Conservation (phyloP, 2,113 vertebrate species). For the Dipodomys spectabilis region DNA sequence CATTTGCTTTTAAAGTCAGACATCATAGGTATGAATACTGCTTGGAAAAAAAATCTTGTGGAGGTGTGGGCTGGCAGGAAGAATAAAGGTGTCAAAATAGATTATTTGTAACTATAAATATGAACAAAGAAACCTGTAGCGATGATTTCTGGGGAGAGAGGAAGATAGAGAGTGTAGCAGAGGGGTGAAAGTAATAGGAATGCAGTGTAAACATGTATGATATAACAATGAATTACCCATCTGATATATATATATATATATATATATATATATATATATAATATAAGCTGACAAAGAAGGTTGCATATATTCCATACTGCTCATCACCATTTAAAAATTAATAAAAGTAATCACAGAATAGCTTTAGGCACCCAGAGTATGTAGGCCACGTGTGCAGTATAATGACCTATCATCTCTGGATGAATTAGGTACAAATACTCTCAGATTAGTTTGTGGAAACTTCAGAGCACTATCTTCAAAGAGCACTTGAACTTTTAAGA, state of each 20-base stretch:
- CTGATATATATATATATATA: too few relatives aligned
- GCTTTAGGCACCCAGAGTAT: constrained; percentile 46
- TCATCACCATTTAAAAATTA: constrained; percentile 54
- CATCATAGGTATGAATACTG: background rate
- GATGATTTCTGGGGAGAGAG: too few relatives aligned
- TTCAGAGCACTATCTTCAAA: constrained; percentile 62
- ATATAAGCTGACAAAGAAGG: too few relatives aligned
- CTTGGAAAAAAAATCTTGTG: background rate
- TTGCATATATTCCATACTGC: constrained; percentile 9
- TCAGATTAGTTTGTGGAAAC: constrained; percentile 45
- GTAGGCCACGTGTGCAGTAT: constrained; percentile 56
- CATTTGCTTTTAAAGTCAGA: constrained; percentile 2
- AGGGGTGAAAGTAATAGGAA: too few relatives aligned
- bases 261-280: too few relatives aligned
- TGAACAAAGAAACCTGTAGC: too few relatives aligned
- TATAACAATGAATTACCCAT: too few relatives aligned
- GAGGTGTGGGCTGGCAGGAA: too few relatives aligned
- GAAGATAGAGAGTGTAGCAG: too few relatives aligned
- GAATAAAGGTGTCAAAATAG: too few relatives aligned
- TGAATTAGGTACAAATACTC: constrained; percentile 68
- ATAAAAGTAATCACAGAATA: constrained; percentile 61
- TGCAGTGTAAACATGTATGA: too few relatives aligned
- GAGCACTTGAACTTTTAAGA: constrained; percentile 41
- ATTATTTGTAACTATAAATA: too few relatives aligned
- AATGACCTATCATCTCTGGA: constrained; percentile 25